Evolutionary conservation across 1,140 invertebrate species (phyloP), one percentile per base, ranked within the genome.

Genomic region (Leptinotarsa defecta): DNA sequence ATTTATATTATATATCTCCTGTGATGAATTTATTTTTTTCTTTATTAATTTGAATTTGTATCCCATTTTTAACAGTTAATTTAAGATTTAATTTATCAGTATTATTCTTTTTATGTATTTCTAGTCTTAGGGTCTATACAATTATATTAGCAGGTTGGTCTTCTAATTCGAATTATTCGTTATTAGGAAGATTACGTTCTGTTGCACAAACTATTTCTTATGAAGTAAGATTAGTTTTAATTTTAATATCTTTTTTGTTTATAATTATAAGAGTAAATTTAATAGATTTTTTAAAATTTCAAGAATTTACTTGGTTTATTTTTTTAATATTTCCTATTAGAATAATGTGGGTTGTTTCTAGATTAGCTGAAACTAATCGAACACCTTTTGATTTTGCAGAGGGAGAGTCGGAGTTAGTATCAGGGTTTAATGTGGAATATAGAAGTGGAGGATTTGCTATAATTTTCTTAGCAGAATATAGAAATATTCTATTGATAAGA

Each of bases 331-430:
- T 86, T 79, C 86, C 88, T 84, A 83, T 90, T 83, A 81, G 79
- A 77, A 85, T 90, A 78, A 85, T 89, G 81, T 89, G 89, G 81
- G 86, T 91, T 80, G 83, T 87, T 79, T 90, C 88, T 78, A 87
- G 86, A 78, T 87, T 93, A 84, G 91, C 90, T 68, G 91, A 93
- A 85, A 91, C 89, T 81, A 93, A 93, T 89, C 92, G 91, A 0
- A 89, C 90, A 82, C 91, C 91, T 76, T 93, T 93, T 92, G 92
- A 94, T 92, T 93, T 94, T 89, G 88, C 90, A 80, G 91, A 93
- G 81, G 90, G 91, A 0, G 91, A 94, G 83, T 91, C 89, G 65
- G 91, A 94, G 84, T 89, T 93, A 87, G 90, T 93, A 80, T 94
- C 90, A 43, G 91, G 91, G 11, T 94, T 91, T 92, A 93, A 93